Evolutionary conservation across 2,113 vertebrate species (phyloP).

Genomic region (Eurypyga helias): DNA sequence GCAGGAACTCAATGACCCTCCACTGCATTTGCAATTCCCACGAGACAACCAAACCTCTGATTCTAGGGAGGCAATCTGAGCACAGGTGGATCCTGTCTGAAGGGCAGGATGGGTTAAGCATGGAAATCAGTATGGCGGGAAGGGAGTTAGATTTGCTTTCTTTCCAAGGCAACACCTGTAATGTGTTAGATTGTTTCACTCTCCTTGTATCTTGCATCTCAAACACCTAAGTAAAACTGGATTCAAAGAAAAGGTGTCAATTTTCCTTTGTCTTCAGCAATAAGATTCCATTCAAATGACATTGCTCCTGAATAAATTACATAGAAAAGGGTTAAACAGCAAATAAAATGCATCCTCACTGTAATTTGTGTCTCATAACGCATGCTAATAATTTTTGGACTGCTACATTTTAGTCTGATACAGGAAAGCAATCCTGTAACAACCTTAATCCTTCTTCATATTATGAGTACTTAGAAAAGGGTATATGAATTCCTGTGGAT

Average conservation of each 20-base stretch:
- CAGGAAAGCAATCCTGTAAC: background rate
- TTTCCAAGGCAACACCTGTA: background rate
- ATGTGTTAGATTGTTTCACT: background rate
- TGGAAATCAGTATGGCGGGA: background rate
- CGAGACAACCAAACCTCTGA: background rate
- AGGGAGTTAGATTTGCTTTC: background rate
- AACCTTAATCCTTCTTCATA: background rate
- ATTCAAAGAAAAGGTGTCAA: background rate
- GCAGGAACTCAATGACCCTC: background rate
- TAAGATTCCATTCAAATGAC: background rate
- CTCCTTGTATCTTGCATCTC: background rate
- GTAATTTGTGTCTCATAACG: background rate
- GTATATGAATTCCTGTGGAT: background rate
- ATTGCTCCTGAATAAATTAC: background rate
- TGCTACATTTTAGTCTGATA: background rate
- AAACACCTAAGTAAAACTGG: background rate
- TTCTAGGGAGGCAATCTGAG: background rate
- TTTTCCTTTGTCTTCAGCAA: background rate
- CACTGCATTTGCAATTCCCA: background rate
- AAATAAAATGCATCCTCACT: background rate
- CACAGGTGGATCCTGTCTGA: background rate
- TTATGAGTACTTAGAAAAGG: background rate
- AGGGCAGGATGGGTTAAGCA: background rate
- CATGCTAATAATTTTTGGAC: background rate
- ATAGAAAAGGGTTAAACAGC: background rate